Percentiles rank a stretch among this genome's conserved stretches.
phyloP scores from a whole-genome alignment of 2,888 invertebrate genomes.

The Augochlorella aurata region DNA sequence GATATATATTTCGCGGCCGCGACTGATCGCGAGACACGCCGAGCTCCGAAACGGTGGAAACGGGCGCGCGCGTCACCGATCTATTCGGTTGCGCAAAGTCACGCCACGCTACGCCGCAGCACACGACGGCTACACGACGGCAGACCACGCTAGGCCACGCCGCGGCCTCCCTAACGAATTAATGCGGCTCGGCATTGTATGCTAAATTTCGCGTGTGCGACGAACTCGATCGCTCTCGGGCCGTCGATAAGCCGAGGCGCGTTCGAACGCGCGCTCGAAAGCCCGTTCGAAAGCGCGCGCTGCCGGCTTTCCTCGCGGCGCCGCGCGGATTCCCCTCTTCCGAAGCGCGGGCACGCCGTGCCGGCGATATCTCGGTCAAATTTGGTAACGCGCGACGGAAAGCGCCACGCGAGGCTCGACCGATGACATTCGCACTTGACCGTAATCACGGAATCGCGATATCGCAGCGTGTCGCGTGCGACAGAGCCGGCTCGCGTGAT shows the following conservation, averaged over 20 bases:
- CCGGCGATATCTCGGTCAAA: background rate
- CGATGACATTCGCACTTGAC: conserved; percentile 66
- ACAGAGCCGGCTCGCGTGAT: conserved; percentile 45
- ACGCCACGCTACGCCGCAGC: conserved; percentile 41
- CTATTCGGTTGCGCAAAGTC: conserved; percentile 38
- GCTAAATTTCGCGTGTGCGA: conserved; percentile 50
- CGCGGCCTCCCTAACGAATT: conserved; percentile 39
- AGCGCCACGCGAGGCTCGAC: conserved; percentile 50
- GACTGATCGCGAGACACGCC: background rate
- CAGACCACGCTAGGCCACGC: background rate
- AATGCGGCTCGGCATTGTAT: conserved; percentile 60
- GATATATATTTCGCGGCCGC: background rate
- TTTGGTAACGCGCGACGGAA: background rate
- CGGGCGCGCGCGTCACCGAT: conserved; percentile 6
- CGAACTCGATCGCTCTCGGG: background rate
- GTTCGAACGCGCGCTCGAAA: too few relatives aligned
- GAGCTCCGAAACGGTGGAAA: background rate
- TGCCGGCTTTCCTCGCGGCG: too few relatives aligned
- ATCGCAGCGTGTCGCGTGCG: conserved; percentile 62
- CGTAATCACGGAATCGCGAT: conserved; percentile 56
- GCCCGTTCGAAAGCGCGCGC: too few relatives aligned
- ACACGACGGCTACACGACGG: too few relatives aligned
- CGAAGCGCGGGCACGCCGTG: too few relatives aligned
- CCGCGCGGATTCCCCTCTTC: too few relatives aligned
- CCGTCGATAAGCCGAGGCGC: too few relatives aligned